Evolutionary conservation across 2,113 vertebrate species (phyloP).

Genomic region (Ailuropoda melanoleuca): DNA sequence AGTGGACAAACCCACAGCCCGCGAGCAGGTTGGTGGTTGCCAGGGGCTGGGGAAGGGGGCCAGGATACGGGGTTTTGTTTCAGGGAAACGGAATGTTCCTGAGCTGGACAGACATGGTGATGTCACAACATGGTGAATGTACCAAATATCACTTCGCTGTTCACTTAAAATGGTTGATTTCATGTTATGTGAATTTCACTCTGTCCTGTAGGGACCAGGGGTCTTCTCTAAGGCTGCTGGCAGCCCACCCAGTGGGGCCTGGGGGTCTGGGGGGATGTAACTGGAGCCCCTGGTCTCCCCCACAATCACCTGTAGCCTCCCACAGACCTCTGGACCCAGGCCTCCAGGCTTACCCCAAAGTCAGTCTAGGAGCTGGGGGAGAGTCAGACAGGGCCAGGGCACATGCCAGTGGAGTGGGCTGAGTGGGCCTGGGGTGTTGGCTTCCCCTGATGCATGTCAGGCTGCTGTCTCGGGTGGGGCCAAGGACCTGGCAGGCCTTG

Average conservation of each 20-base stretch:
- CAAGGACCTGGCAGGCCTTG: neutral
- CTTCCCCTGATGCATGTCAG: neutral
- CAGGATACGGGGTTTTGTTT: neutral
- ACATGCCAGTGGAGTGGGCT: neutral
- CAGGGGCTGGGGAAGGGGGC: neutral
- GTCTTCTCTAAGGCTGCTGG: neutral
- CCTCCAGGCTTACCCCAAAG: neutral
- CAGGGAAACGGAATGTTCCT: neutral
- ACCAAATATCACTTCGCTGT: neutral
- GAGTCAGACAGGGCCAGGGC: too few species aligned
- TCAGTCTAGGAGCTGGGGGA: neutral
- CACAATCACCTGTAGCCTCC: neutral
- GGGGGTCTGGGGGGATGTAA: neutral
- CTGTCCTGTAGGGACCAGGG: neutral
- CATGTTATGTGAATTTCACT: neutral
- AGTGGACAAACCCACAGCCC: too few species aligned
- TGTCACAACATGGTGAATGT: neutral
- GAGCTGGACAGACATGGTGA: neutral
- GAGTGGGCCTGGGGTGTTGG: neutral
- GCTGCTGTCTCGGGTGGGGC: neutral
- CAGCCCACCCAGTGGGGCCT: accelerated
- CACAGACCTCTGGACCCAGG: neutral
- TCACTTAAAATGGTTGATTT: neutral
- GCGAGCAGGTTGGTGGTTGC: too few species aligned
- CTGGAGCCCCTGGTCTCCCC: neutral